A percentile compares a stretch with the other conserved stretches of the same genome.
Evolutionary conservation across 2,888 invertebrate genomes (phyloP).

Genomic region (Drosophila fulvimacula): DNA sequence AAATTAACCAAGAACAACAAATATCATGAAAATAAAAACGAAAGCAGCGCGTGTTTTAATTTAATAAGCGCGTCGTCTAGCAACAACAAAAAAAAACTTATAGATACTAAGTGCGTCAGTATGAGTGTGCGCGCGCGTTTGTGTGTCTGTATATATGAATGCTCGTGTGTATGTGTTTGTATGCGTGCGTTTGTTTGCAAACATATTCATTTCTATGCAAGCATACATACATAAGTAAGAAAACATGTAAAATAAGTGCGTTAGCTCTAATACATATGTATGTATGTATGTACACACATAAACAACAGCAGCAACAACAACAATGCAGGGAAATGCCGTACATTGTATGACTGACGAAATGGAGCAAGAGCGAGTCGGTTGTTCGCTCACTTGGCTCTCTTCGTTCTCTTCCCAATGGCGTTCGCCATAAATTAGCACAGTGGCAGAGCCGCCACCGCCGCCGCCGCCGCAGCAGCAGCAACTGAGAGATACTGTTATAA

Average conservation of each 20-base stretch:
- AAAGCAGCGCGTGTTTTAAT: constrained; percentile 70
- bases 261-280: constrained; percentile 32
- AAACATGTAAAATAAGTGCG: constrained; percentile 55
- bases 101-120: constrained; percentile 67
- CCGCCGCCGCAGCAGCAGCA: constrained; percentile 52
- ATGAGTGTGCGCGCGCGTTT: constrained; percentile 16
- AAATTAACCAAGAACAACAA: constrained; percentile 44
- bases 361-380: constrained; percentile 38
- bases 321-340: constrained; percentile 36
- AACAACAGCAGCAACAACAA: constrained; percentile 42
- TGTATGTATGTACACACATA: constrained; percentile 12
- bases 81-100: constrained; percentile 64
- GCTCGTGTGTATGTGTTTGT: constrained; percentile 18
- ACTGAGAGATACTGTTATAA: constrained; percentile 65
- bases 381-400: constrained; percentile 12
- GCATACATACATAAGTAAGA: constrained; percentile 6
- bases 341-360: constrained; percentile 32
- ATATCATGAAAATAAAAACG: constrained; percentile 47
- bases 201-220: constrained; percentile 34
- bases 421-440: constrained; percentile 61
- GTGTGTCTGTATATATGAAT: constrained; percentile 16
- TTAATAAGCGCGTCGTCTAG: constrained; percentile 68
- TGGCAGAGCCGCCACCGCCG: constrained; percentile 53
- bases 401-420: constrained; percentile 36
- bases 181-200: constrained; percentile 29